Evolutionary conservation across 2,113 vertebrate genomes (phyloP), one percentile per base, ranked within the genome.

Genomic region (Indri indri): DNA sequence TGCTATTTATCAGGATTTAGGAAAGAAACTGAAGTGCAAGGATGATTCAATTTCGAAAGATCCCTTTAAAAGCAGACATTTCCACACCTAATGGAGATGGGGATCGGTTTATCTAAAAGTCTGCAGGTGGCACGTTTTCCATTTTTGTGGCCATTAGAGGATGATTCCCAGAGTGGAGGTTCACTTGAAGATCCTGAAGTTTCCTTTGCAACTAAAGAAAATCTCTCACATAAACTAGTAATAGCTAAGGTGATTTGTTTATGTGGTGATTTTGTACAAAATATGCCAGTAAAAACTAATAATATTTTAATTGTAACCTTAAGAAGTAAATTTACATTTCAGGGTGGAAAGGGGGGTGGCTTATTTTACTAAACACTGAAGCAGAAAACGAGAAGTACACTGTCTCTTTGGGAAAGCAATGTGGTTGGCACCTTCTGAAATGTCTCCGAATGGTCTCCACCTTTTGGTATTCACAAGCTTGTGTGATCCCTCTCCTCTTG

Each of bases 1-100:
- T 66, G 77, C 88, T 92, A 80, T 96, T 96, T 94, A 91, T 82
- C 91, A 76, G 82, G 90, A 94, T 94, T 97, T 96, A 94, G 71
- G 82, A 20, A 90, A 96, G 88, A 95, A 88, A 54, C 50, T 47
- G 45, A 94, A 96, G 80, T 90, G 8, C n/a, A 90, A 52, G 92
- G 54, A 54, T 91, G 96, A 95, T 81, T 73, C 87, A 92, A 74
- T 95, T 95, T 82, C 96, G 79, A 97, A 96, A 94, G 80, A 90
- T 76, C 32, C 47, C 54, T 88, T 96, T 95, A 95, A 92, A 96
- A 96, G 80, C 2, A 96, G 74, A 57, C 54, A 91, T 95, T 88
- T 95, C 81, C 82, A 95, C 61, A 81, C 50, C 80, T 13, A 70
- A 54, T 54, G 32, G 70, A 93, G 87, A 85, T 27, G 50, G 80